A percentile compares a stretch with the other conserved stretches of the same genome.
Conservation (phyloP, 2,797 vertebrate genomes). For the Crax fasciolata region DNA sequence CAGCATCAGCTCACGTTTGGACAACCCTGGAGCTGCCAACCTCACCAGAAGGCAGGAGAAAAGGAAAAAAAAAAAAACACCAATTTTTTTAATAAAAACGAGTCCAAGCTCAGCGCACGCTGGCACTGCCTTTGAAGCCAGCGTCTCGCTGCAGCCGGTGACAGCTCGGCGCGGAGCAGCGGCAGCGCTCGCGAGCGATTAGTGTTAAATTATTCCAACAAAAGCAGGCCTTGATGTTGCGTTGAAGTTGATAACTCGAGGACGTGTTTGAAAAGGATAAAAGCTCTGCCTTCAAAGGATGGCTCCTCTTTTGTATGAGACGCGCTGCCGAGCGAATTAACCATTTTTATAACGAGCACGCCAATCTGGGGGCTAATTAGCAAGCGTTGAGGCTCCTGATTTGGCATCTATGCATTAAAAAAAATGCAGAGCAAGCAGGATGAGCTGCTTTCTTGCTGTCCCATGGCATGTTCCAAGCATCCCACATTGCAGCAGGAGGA, state of each 20-base stretch:
- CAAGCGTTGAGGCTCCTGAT: neutral
- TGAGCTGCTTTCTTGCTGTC: neutral
- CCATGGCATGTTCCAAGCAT: fast-evolving
- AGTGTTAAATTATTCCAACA: conserved; percentile 68
- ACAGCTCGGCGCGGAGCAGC: neutral
- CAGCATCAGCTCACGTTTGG: neutral
- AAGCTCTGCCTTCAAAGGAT: conserved; percentile 50
- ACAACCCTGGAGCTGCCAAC: neutral
- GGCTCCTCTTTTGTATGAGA: conserved; percentile 3
- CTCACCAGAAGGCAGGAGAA: neutral
- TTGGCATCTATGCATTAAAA: neutral
- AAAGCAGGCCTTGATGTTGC: conserved; percentile 55
- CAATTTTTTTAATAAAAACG: neutral
- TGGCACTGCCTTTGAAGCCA: conserved; percentile 30
- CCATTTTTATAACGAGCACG: neutral
- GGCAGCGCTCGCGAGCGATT: conserved; percentile 44
- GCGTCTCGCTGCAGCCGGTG: neutral
- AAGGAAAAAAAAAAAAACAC: fast-evolving
- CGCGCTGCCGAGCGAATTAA: neutral
- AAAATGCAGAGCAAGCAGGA: neutral
- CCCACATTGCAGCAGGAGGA: neutral
- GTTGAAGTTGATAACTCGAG: conserved; percentile 50
- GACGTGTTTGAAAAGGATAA: conserved; percentile 53
- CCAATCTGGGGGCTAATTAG: neutral
- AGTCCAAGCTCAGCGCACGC: neutral